These are phyloP conservation scores for Sapayoa aenigma DNA, from an alignment of 2,113 vertebrate genomes.

Conservation along the genomic window DNA sequence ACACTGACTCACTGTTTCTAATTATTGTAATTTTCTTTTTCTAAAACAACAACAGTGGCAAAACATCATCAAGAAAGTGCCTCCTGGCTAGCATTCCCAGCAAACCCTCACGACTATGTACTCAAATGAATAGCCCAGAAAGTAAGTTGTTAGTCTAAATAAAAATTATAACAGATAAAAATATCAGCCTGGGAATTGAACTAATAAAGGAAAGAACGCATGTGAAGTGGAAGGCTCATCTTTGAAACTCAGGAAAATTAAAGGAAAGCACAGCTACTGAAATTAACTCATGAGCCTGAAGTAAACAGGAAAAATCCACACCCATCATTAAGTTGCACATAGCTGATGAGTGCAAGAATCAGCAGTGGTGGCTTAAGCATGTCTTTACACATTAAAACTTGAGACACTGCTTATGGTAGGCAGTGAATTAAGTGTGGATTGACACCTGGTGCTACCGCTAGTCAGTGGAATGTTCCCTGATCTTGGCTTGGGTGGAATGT, in stretches of 20 bases:
- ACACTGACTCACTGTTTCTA: conserved; percentile 4
- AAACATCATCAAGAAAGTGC: conserved; percentile 4
- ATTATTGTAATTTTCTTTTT: conserved; percentile 23
- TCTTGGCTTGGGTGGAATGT: not conserved
- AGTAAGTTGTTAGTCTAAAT: conserved; percentile 35
- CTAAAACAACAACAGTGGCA: not conserved
- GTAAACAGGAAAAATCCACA: not conserved
- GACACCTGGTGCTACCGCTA: not conserved
- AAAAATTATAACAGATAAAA: conserved; percentile 25
- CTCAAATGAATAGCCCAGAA: conserved; percentile 44
- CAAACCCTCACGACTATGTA: conserved; percentile 26
- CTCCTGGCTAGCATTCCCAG: not conserved
- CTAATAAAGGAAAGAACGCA: conserved; percentile 15
- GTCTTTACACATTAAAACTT: not conserved
- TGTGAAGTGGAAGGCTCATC: not conserved
- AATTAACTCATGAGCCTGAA: not conserved
- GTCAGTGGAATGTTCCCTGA: not conserved
- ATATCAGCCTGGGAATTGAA: conserved; percentile 18
- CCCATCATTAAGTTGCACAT: fast-evolving
- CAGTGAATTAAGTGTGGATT: not conserved
- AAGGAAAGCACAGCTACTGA: not conserved
- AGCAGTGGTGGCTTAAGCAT: not conserved
- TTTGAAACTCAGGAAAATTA: not conserved
- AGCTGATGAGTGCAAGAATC: not conserved
- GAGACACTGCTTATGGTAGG: not conserved